Conservation (phyloP, 2,888 invertebrate genomes). For the Caenorhabditis drosophilae region DNA sequence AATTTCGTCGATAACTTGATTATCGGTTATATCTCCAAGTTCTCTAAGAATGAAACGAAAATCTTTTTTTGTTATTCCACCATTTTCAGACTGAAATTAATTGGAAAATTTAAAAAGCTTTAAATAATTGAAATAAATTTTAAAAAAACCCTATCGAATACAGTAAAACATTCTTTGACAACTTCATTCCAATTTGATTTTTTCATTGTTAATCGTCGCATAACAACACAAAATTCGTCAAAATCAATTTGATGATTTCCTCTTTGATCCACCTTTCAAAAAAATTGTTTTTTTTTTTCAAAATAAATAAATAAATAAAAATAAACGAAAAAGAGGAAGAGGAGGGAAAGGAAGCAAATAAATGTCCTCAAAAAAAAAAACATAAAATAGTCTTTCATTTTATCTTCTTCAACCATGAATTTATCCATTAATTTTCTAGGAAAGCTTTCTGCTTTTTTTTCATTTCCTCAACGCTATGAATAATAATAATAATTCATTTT, state of each 20-base stretch:
- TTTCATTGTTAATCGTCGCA: slow-evolving; percentile 63
- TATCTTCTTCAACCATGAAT: not conserved
- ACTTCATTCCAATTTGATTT: slow-evolving; percentile 66
- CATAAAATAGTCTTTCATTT: not conserved
- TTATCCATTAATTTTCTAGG: not conserved
- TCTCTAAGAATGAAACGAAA: slow-evolving; percentile 66
- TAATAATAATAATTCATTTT: no score
- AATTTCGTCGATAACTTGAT: slow-evolving; percentile 63
- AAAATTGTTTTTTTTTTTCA: no score
- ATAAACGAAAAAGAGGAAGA: not conserved
- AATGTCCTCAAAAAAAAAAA: no score
- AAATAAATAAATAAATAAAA: no score
- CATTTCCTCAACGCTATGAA: no score
- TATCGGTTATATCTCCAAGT: slow-evolving; percentile 65
- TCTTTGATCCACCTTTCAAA: slow-evolving; percentile 60
- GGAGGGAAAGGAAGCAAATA: not conserved
- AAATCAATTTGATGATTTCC: slow-evolving; percentile 69
- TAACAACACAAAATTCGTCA: slow-evolving; percentile 62
- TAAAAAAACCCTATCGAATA: slow-evolving; percentile 61
- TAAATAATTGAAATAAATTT: slow-evolving; percentile 4
- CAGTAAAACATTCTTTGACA: slow-evolving; percentile 64
- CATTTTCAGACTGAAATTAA: slow-evolving; percentile 60
- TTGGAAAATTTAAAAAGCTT: not conserved
- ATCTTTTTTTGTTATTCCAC: slow-evolving; percentile 61
- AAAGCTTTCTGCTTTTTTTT: not conserved